These are phyloP conservation scores for Amazona guildingii DNA, from an alignment of 2,113 vertebrate genomes.

Conservation along the genomic window DNA sequence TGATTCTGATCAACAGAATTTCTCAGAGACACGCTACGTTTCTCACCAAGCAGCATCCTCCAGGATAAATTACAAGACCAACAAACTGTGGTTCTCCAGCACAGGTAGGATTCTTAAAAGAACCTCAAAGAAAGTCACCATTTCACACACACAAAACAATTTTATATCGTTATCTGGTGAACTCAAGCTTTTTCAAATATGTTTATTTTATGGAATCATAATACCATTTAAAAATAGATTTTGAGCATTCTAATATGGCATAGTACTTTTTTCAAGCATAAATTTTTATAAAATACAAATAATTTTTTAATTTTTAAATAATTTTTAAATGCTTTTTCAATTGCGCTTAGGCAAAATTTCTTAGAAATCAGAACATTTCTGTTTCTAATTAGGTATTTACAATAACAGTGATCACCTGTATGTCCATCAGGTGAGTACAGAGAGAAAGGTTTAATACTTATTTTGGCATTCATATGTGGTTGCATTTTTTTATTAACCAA, in stretches of 20 bases:
- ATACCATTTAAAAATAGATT: neutral
- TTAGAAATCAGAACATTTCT: neutral
- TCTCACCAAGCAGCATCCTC: neutral
- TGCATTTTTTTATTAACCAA: neutral
- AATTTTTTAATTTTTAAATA: too few relatives aligned
- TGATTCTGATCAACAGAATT: neutral
- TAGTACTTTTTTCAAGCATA: neutral
- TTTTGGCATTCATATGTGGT: neutral
- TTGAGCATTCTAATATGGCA: neutral
- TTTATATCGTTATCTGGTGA: neutral
- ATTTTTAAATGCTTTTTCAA: neutral
- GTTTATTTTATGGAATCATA: neutral
- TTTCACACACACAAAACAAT: neutral
- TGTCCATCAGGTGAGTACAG: neutral
- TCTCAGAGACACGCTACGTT: neutral
- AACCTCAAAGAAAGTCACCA: neutral
- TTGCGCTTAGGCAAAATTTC: neutral
- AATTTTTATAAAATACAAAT: neutral
- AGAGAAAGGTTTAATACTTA: neutral
- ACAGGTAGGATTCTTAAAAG: neutral
- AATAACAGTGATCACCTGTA: neutral
- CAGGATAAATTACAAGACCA: neutral
- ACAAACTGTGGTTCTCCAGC: neutral
- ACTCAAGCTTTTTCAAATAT: neutral
- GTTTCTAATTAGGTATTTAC: neutral